These are phyloP conservation scores for Myanophis thanlyinensis DNA, from an alignment of 2,113 vertebrate genomes.

Conservation along the genomic window DNA sequence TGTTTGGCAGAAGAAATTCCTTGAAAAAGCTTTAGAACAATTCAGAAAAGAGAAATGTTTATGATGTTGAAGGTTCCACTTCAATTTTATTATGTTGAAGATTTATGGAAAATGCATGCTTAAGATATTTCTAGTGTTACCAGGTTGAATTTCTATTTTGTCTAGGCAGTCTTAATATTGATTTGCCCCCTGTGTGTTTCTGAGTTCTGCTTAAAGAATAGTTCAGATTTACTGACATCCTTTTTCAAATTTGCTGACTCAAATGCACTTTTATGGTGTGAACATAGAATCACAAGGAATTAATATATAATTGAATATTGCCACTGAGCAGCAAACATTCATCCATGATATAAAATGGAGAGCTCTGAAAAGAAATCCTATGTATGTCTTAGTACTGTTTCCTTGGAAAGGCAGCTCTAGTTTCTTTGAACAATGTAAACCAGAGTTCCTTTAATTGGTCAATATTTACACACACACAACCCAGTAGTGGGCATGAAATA, in stretches of 20 bases:
- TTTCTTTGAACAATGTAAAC: background rate
- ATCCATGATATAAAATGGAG: background rate
- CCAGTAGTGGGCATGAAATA: no score
- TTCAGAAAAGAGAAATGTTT: constrained; percentile 50
- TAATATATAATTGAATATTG: background rate
- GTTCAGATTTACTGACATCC: background rate
- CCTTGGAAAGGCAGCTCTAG: background rate
- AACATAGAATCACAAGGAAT: background rate
- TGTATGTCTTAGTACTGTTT: background rate
- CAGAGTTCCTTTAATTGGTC: background rate
- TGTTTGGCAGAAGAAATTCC: constrained; percentile 18
- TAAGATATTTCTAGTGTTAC: constrained; percentile 42
- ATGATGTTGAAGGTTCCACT: constrained; percentile 52
- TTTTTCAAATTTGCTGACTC: background rate
- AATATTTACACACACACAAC: no score
- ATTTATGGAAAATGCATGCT: constrained; percentile 56
- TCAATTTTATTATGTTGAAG: background rate
- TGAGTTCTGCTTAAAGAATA: background rate
- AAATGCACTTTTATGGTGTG: background rate
- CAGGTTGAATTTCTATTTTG: constrained; percentile 26
- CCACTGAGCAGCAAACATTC: background rate
- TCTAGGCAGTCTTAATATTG: background rate
- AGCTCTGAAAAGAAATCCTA: background rate
- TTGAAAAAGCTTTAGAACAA: constrained; percentile 64
- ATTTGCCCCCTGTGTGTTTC: background rate